Evolutionary conservation across 2,888 invertebrate species (phyloP), one percentile per base, ranked within the genome.

Genomic region (Euplagia quadripunctaria): DNA sequence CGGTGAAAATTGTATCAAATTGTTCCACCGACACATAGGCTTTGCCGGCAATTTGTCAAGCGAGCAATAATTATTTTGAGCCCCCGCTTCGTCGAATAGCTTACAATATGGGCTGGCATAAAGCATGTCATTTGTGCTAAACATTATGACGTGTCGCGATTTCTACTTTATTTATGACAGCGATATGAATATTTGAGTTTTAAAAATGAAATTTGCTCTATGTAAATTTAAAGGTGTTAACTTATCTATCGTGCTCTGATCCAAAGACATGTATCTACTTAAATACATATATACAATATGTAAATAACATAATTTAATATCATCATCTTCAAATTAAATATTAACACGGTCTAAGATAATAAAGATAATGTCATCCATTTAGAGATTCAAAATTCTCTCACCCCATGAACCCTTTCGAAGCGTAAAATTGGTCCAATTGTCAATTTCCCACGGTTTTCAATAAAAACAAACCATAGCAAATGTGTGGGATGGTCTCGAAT

Each of bases 1-100:
- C 90, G 92, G 91, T 91, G 94, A 93, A 94, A 96, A 96, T 94
- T 94, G 94, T 95, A 95, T 95, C 94, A 96, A 96, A 96, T 96
- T 95, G 95, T 93, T 91, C 90, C 90, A 88, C 88, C 92, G 93
- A 93, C 94, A 93, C 91, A 93, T 91, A 91, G 93, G 90, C 90
- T 94, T 93, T 93, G 90, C 89, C 88, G 92, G 90, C 93, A 95
- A 96, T 96, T 96, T 96, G 94, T 96, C 95, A 94, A 90, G 88
- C 89, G 91, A 90, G 92, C 93, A 90, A 94, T 95, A 94, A 96
- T 96, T 95, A 95, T 94, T 94, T 91, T 83, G 86, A 89, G 89
- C 90, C 90, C 89, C 89, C 88, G 88, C 88, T 86, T 87, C 87
- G 91, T 87, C 87, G 91, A 92, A 91, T 89, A 85, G 89, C 84